Conservation (phyloP, 1,140 invertebrate species). For the Pteromalus puparum region DNA sequence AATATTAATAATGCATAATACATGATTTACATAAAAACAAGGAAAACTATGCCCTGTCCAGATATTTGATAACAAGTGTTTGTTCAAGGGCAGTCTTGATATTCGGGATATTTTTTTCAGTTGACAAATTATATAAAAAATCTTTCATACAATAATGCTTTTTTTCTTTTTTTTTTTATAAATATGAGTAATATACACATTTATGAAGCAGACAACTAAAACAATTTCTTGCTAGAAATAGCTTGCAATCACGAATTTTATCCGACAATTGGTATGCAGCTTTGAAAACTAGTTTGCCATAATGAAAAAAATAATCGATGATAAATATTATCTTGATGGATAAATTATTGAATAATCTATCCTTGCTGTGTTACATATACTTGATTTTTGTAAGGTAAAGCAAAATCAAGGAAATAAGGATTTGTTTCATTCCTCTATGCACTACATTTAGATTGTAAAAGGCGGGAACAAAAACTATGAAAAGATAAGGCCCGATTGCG, state of each 20-base stretch:
- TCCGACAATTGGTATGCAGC: background rate
- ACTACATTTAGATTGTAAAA: constrained; percentile 44
- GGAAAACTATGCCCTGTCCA: constrained; percentile 28
- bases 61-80: constrained; percentile 51
- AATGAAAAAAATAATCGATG: constrained; percentile 25
- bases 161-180: constrained; percentile 10
- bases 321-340: constrained; percentile 31
- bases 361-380: background rate
- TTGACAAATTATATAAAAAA: constrained; percentile 31
- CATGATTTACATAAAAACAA: constrained; percentile 40
- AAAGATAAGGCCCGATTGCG: constrained; percentile 29
- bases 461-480: constrained; percentile 45
- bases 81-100: constrained; percentile 32
- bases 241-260: background rate
- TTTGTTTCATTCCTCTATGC: constrained; percentile 50
- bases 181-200: constrained; percentile 2
- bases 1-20: constrained; percentile 47
- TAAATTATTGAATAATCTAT: constrained; percentile 49
- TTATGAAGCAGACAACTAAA: constrained; percentile 2
- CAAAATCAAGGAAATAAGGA: constrained; percentile 26
- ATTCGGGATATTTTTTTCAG: constrained; percentile 44
- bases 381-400: constrained; percentile 20
- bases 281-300: constrained; percentile 30
- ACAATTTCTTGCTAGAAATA: constrained; percentile 19
- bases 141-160: background rate